Evolutionary conservation across 2,888 invertebrate genomes (phyloP).

Genomic region (Drosophila tanythrix): DNA sequence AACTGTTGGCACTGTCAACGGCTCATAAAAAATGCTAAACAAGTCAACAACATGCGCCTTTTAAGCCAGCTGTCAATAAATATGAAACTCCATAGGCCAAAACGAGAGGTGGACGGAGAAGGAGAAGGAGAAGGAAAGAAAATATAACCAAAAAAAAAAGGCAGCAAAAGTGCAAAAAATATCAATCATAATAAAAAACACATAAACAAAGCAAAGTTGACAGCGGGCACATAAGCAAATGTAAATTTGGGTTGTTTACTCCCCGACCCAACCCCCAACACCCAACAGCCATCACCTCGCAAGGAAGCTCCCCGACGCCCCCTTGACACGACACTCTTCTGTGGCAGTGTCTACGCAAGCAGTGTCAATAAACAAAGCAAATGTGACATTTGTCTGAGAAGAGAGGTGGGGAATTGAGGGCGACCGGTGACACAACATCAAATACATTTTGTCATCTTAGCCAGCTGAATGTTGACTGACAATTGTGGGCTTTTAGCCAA

Average conservation of each 20-base stretch:
- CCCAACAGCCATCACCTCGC: not conserved
- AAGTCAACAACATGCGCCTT: conserved; percentile 65
- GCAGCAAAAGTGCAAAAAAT: conserved; percentile 50
- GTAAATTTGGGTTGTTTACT: conserved; percentile 57
- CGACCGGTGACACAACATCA: conserved; percentile 55
- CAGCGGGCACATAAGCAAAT: conserved; percentile 63
- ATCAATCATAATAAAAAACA: conserved; percentile 74
- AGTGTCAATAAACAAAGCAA: conserved; percentile 55
- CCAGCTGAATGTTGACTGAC: conserved; percentile 49
- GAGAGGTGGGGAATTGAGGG: conserved; percentile 22
- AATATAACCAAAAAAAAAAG: conserved; percentile 4
- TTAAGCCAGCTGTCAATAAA: conserved; percentile 71
- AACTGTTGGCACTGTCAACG: conserved; percentile 49
- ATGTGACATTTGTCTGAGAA: conserved; percentile 61
- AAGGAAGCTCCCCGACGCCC: not conserved
- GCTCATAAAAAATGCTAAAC: conserved; percentile 71
- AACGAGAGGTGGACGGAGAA: not conserved
- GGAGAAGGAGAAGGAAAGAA: not conserved
- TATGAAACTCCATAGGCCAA: conserved; percentile 57
- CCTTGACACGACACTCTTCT: not conserved
- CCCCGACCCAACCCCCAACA: conserved; percentile 4
- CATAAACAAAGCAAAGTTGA: conserved; percentile 69
- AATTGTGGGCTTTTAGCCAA: conserved; percentile 55
- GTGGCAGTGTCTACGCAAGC: conserved; percentile 8
- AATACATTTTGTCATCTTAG: conserved; percentile 63